Base-by-base conservation (phyloP, 92 coral and sea anemone genomes). In the Zoanthus solanderi region DNA sequence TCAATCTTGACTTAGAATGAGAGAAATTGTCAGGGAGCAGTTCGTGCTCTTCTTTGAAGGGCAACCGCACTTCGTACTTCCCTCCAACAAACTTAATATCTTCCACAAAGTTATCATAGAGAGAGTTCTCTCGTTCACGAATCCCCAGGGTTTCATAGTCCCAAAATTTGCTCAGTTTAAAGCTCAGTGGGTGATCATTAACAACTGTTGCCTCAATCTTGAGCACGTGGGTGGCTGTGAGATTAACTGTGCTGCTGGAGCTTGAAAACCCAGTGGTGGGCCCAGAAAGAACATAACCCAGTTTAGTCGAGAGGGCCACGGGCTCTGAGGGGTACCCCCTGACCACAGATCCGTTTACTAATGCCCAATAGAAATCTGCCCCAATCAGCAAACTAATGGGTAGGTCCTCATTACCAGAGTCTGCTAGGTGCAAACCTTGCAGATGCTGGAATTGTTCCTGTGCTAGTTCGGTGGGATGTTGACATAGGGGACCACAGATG, bases 21-120 rank as follows among this genome's bases (percentile, higher is more conserved):
- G 29, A 65, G 52, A 75, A 91, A 61, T 91, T 91, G 84, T 91
- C 94, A 71, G 94, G 90, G 2, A 91, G 87, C 4, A 91, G 29
- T 12, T 57, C 72, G 12, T 78, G 94, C 13, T 84, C 84, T 28
- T 78, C 92, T 82, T 86, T 89, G 44, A 37, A 37, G 42, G 42
- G 42, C 42, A 37, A 37, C 42, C 42, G 42, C 42, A 37, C 42
- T 37, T 37, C 79, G 60, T 92, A 92, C 61, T 66, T 88, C 32
- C 86, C 89, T 42, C 60, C 45, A 56, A 67, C 81, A 37, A 90
- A 90, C 30, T 84, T 56, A 71, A 91, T 31, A 2, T 88, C 72
- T 13, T 77, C 73, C 0, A 78, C 77, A 72, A 92, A 84, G 50
- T 78, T 84, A 32, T 92, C 94, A 57, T 87, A 88, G 9, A 91